These are phyloP conservation scores for Hemibagrus wyckioides DNA, from an alignment of 2,113 vertebrate species.

Conservation along the genomic window DNA sequence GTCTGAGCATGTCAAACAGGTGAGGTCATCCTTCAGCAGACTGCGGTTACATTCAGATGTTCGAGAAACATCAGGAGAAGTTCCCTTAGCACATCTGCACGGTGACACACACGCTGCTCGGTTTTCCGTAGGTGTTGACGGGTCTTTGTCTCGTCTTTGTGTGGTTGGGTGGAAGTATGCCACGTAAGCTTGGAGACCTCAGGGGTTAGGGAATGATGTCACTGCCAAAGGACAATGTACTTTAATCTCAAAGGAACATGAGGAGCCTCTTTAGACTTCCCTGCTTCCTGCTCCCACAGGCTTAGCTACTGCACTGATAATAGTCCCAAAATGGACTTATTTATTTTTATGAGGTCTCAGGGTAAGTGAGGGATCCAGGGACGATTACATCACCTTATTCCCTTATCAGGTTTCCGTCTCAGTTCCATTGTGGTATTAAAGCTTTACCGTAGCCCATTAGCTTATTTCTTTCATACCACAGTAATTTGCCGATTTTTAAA, in stretches of 20 bases:
- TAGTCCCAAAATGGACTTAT: neutral
- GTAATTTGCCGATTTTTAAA: neutral
- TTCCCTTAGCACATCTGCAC: conserved; percentile 13
- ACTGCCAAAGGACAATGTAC: neutral
- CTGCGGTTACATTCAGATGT: neutral
- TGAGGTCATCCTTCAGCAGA: conserved; percentile 27
- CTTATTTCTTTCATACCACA: neutral
- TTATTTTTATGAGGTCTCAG: neutral
- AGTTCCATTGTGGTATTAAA: neutral
- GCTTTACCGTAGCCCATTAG: neutral
- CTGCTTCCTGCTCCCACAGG: neutral
- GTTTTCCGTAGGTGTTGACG: neutral
- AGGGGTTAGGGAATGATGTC: neutral
- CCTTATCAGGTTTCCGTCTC: neutral
- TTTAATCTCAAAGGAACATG: neutral
- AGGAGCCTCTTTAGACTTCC: conserved; percentile 6
- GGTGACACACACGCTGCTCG: neutral
- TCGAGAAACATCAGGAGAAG: neutral
- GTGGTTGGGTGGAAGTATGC: neutral
- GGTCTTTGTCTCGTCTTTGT: neutral
- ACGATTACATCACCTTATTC: conserved; percentile 5
- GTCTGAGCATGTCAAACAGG: conserved; percentile 21
- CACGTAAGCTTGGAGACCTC: neutral
- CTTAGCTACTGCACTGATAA: neutral
- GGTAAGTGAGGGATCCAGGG: neutral